phyloP scores from a whole-genome alignment of 2,797 vertebrate genomes.

The Coendou prehensilis region DNA sequence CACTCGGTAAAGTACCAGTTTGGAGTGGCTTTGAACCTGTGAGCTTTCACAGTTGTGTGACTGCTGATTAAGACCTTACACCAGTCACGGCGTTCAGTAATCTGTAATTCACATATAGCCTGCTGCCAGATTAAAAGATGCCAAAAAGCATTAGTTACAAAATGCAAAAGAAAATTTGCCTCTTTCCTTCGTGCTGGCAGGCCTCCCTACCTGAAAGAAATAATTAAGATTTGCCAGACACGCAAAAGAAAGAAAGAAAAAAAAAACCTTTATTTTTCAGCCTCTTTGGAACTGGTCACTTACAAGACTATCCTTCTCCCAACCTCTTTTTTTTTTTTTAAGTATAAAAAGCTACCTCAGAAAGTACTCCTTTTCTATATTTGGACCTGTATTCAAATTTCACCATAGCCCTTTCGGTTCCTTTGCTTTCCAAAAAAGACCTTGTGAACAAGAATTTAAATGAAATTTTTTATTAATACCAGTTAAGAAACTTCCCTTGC shows the following conservation, averaged over 20 bases:
- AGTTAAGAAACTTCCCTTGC: neutral
- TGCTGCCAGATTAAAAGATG: slow-evolving; percentile 75
- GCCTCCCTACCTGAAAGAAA: slow-evolving; percentile 73
- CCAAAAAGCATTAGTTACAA: slow-evolving; percentile 77
- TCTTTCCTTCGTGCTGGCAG: slow-evolving; percentile 9
- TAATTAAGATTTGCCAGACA: slow-evolving; percentile 73
- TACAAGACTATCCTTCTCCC: neutral
- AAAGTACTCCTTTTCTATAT: slow-evolving; percentile 65
- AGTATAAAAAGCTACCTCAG: slow-evolving; percentile 48
- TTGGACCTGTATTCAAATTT: slow-evolving; percentile 54
- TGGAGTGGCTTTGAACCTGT: slow-evolving; percentile 28
- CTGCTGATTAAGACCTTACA: neutral
- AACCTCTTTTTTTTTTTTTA: neutral
- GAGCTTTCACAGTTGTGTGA: slow-evolving; percentile 47
- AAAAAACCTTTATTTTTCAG: slow-evolving; percentile 70
- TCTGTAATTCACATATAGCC: neutral
- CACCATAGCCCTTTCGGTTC: slow-evolving; percentile 2
- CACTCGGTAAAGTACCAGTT: neutral
- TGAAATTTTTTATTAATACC: slow-evolving; percentile 49
- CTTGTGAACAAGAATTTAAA: slow-evolving; percentile 27
- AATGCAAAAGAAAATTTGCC: slow-evolving; percentile 25
- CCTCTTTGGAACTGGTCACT: slow-evolving; percentile 33
- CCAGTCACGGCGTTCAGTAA: neutral
- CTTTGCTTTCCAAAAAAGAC: slow-evolving; percentile 47
- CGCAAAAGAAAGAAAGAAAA: slow-evolving; percentile 28